Conservation (phyloP, 2,113 vertebrate species). For the Acanthisitta chloris region DNA sequence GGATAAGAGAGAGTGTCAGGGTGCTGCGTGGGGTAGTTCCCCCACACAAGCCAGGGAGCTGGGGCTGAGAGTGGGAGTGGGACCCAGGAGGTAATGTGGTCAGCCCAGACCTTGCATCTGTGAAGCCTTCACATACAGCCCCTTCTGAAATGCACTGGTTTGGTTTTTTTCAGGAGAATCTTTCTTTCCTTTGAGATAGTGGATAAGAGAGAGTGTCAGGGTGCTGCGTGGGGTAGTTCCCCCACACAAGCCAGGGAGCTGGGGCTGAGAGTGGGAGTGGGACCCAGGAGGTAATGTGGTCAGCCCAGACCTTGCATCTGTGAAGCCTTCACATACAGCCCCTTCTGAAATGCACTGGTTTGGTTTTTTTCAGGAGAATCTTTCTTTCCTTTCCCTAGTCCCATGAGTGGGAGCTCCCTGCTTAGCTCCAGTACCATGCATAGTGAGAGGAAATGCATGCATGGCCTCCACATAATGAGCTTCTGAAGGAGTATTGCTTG, state of each 20-base stretch:
- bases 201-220: background rate
- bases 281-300: too few species aligned
- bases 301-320: accelerated
- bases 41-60: accelerated
- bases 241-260: accelerated
- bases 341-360: background rate
- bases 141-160: background rate
- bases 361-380: background rate
- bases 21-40: background rate
- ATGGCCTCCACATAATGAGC: accelerated
- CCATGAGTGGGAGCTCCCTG: background rate
- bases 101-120: accelerated
- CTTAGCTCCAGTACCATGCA: background rate
- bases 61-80: accelerated
- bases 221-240: background rate
- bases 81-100: too few species aligned
- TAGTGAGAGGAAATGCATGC: background rate
- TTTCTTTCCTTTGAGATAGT: background rate
- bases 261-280: accelerated
- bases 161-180: background rate
- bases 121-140: accelerated
- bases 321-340: accelerated
- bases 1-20: background rate
- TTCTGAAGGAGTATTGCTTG: background rate
- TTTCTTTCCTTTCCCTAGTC: too few species aligned